phyloP scores from a whole-genome alignment of 2,888 invertebrate species.

The Laothoe populi region DNA sequence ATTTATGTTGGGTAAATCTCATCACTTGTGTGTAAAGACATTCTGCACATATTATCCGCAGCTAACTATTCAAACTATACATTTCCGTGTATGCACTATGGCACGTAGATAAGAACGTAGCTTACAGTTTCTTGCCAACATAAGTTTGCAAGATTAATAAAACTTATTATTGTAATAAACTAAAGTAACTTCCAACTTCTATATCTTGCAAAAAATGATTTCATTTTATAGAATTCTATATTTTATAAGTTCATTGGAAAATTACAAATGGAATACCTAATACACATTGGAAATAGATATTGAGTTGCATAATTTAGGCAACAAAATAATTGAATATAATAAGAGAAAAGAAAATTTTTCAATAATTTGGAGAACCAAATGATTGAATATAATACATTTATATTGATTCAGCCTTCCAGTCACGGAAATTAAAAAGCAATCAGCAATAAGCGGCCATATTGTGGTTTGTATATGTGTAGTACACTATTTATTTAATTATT shows the following conservation, averaged over 20 bases:
- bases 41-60: neutral
- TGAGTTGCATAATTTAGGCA: too few species aligned
- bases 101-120: slow-evolving; percentile 34
- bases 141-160: slow-evolving; percentile 36
- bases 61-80: slow-evolving; percentile 10
- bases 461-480: too few species aligned
- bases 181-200: neutral
- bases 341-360: too few species aligned
- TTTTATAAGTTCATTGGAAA: neutral
- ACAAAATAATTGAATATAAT: too few species aligned
- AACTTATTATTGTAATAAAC: slow-evolving; percentile 28
- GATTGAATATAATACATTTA: too few species aligned
- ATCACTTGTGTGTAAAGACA: slow-evolving; percentile 6
- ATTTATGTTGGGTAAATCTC: slow-evolving; percentile 10
- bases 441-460: too few species aligned
- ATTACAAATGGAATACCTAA: too few species aligned
- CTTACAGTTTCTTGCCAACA: slow-evolving; percentile 34
- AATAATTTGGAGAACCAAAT: too few species aligned
- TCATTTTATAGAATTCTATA: neutral
- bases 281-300: too few species aligned
- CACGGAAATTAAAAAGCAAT: too few species aligned
- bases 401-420: too few species aligned
- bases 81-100: slow-evolving; percentile 25
- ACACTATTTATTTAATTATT: too few species aligned
- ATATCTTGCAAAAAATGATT: neutral